Conservation (phyloP, 2,888 invertebrate species). For the Cheilosia variabilis region DNA sequence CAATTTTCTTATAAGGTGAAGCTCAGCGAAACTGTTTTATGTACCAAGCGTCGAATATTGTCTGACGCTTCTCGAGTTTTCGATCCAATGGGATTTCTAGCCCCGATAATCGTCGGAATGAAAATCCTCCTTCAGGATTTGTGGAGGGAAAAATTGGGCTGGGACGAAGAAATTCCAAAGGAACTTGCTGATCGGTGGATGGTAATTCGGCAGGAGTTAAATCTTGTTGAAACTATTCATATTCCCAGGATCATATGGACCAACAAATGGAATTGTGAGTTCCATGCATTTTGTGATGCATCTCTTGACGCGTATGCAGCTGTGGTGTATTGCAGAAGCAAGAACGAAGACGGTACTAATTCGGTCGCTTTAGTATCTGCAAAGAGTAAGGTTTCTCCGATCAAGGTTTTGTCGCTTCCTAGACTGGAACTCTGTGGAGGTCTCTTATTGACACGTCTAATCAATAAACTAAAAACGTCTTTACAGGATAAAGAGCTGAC, state of each 20-base stretch:
- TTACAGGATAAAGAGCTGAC: conserved; percentile 36
- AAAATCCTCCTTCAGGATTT: conserved; percentile 31
- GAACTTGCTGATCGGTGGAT: conserved; percentile 19
- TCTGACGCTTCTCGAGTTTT: conserved; percentile 30
- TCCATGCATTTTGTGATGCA: conserved; percentile 30
- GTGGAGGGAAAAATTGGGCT: not conserved
- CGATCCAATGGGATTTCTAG: conserved; percentile 25
- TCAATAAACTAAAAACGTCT: conserved; percentile 14
- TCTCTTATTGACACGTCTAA: conserved; percentile 1
- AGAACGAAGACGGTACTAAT: not conserved
- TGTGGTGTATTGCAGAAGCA: conserved; percentile 31
- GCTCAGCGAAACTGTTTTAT: not conserved
- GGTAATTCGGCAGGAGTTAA: not conserved
- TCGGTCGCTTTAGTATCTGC: conserved; percentile 23
- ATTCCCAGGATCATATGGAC: conserved; percentile 18
- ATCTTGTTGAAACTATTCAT: not conserved
- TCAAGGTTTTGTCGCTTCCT: conserved; percentile 17
- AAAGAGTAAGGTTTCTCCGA: conserved; percentile 16
- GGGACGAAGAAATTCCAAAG: conserved; percentile 16
- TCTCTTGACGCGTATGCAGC: conserved; percentile 44
- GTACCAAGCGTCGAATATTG: conserved; percentile 20
- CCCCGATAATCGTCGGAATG: conserved; percentile 10
- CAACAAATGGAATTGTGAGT: conserved; percentile 5
- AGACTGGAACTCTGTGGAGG: conserved; percentile 13
- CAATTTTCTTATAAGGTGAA: conserved; percentile 29